Evolutionary conservation across 2,888 invertebrate genomes (phyloP).

Genomic region (Notocelia uddmanniana): DNA sequence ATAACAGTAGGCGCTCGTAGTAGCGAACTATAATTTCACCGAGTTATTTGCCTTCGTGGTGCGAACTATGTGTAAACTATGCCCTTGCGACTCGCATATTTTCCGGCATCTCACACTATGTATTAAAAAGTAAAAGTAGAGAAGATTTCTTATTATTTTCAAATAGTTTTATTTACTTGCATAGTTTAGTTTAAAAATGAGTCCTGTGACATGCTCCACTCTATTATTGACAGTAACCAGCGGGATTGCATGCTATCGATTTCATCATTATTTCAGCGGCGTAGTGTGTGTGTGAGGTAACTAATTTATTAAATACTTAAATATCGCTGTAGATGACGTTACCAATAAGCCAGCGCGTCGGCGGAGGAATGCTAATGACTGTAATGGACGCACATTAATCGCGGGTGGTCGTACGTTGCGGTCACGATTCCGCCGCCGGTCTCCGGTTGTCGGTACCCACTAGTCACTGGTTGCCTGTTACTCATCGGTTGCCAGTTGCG

Average conservation of each 20-base stretch:
- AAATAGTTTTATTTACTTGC: background rate
- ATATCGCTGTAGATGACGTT: conserved; percentile 70
- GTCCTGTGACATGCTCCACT: conserved; percentile 29
- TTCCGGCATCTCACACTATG: conserved; percentile 52
- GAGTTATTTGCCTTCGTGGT: conserved; percentile 61
- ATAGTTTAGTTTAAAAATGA: conserved; percentile 15
- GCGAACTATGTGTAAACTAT: conserved; percentile 68
- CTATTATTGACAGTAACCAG: conserved; percentile 30
- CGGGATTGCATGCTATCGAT: conserved; percentile 30
- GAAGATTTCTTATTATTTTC: conserved; percentile 1
- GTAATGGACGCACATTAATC: conserved; percentile 71
- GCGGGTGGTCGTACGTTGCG: conserved; percentile 58
- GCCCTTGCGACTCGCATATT: conserved; percentile 60
- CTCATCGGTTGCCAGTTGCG: background rate
- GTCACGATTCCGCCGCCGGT: conserved; percentile 47
- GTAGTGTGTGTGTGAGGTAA: conserved; percentile 56
- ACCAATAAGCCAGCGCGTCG: conserved; percentile 66
- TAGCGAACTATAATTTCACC: conserved; percentile 56
- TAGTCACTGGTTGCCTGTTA: background rate
- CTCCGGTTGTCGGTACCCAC: conserved; percentile 2
- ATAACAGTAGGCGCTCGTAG: conserved; percentile 55
- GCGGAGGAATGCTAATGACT: conserved; percentile 72
- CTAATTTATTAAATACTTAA: conserved; percentile 65
- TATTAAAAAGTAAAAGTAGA: conserved; percentile 49
- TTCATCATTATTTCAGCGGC: conserved; percentile 40